Percentiles rank a stretch among this genome's conserved stretches.
Conservation (phyloP, 2,113 vertebrate genomes). For the Camelus bactrianus region DNA sequence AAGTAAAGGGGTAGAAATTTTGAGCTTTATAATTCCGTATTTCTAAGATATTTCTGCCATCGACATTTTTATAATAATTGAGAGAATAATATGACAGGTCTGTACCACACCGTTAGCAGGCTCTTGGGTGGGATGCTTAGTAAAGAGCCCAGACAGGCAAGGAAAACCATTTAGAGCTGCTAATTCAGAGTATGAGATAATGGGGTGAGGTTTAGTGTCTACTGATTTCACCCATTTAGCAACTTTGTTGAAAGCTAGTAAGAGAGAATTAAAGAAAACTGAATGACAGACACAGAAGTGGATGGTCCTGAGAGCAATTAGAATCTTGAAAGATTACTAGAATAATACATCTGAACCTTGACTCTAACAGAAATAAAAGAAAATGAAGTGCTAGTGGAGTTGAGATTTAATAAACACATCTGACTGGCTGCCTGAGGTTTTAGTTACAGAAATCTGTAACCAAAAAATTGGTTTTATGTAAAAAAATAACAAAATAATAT, state of each 20-base stretch:
- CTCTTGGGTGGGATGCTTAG: background rate
- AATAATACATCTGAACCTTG: background rate
- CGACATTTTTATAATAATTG: background rate
- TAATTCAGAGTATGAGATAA: background rate
- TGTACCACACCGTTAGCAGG: background rate
- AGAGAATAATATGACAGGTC: background rate
- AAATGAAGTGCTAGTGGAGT: background rate
- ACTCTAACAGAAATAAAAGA: background rate
- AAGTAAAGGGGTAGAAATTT: background rate
- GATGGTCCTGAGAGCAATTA: background rate
- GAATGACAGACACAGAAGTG: background rate
- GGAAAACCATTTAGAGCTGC: background rate
- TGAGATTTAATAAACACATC: background rate
- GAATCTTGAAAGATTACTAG: slow-evolving; percentile 1
- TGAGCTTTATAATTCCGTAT: background rate
- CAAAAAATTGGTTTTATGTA: background rate
- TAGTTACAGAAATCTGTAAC: background rate
- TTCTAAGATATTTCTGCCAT: background rate
- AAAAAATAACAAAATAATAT: background rate
- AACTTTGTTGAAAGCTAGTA: background rate
- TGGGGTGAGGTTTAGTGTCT: background rate
- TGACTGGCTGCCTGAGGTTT: background rate
- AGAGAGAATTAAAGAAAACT: background rate
- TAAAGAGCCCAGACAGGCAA: background rate
- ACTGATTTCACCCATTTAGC: background rate